Evolutionary conservation across 2,888 invertebrate genomes (phyloP), one percentile per base, ranked within the genome.

Genomic region (Scaptomyza flava): DNA sequence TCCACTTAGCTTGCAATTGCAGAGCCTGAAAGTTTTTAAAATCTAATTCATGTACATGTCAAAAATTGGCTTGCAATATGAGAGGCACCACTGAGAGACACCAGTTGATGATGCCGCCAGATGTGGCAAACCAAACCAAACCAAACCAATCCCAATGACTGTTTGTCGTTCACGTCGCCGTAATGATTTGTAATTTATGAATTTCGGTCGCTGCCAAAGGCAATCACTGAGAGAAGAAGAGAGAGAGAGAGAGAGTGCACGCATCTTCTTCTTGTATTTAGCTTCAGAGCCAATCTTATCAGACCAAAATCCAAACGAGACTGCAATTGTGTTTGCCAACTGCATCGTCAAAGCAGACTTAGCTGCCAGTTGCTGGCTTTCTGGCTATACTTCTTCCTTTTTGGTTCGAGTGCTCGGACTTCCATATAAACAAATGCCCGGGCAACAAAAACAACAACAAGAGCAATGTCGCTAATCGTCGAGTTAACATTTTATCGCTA

Each of bases 11-110:
- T 27, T 48, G 73, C 78, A 73, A 79, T 68, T 75, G 79, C 79
- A 68, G 9, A 57, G 59, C 42, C 63, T 61, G 65, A 68, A 70
- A 70, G 63, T 72, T 79, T 73, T 73, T 78, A 75, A 75, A 79
- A 89, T 88, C 83, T 88, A 90, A 90, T 89, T 89, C 89, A 89
- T 89, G 90, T 90, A 87, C 88, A 86, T 84, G 83, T 88, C 87
- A 88, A 74, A 75, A 81, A 77, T 81, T 72, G 77, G 78, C 70
- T 77, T 69, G 80, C 82, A 84, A 86, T 89, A 88, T 73, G 80
- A 75, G 80, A 73, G 77, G 51, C 59, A 53, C 12, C 62, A 62
- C 30, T 57, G 50, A 42, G 45, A 30, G 46, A 45, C 61, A 45
- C 20, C 41, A 46, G 73, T 47, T 70, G 66, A 82, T 54, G 68